Conservation (phyloP, 2,797 vertebrate species). For the Paguma larvata region DNA sequence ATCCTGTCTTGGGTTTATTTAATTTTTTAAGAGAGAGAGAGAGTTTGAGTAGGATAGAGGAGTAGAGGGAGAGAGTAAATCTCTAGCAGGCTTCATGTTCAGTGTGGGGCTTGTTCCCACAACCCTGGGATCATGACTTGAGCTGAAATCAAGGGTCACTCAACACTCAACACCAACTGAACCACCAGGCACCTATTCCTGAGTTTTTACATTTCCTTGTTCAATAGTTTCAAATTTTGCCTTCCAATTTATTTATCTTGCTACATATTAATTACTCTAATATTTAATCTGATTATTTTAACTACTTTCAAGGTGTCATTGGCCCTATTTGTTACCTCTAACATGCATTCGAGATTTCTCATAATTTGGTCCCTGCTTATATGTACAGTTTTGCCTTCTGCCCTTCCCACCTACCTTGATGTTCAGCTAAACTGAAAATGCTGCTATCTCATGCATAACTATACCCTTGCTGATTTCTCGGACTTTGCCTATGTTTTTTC, state of each 20-base stretch:
- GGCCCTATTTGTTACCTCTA: background rate
- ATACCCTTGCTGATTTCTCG: background rate
- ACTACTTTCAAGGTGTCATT: background rate
- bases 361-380: background rate
- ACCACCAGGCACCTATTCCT: background rate
- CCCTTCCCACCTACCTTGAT: background rate
- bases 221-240: background rate
- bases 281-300: background rate
- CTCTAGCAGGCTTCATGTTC: no score
- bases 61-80: no score
- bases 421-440: background rate
- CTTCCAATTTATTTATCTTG: background rate
- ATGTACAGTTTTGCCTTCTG: background rate
- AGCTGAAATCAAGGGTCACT: no score
- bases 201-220: background rate
- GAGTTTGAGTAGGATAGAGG: no score
- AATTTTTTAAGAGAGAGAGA: no score
- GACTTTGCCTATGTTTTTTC: background rate
- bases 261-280: background rate
- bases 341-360: background rate
- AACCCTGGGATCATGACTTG: no score
- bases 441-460: background rate
- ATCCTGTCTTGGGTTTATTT: background rate
- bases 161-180: no score
- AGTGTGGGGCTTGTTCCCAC: no score